phyloP scores from a whole-genome alignment of 64 coral and sea anemone species.

The Astreopora myriophthalma region DNA sequence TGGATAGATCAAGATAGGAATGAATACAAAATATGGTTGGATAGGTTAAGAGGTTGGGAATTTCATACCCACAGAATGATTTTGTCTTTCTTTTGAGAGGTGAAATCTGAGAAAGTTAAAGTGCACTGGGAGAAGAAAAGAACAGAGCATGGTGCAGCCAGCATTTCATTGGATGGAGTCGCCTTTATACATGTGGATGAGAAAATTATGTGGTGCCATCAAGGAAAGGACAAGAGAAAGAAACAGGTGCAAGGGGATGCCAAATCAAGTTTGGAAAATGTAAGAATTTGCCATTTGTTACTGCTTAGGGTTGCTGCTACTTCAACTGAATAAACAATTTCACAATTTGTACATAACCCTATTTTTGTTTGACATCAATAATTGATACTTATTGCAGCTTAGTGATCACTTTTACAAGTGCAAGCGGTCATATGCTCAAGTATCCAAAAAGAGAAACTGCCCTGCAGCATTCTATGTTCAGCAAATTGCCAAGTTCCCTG shows the following conservation, averaged over 20 bases:
- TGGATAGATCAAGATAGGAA: no score
- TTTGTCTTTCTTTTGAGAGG: no score
- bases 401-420: slow-evolving; percentile 11
- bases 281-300: no score
- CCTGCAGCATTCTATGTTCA: background rate
- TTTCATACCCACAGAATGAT: no score
- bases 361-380: no score
- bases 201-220: slow-evolving; percentile 49
- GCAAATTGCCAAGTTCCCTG: background rate
- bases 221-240: slow-evolving; percentile 39
- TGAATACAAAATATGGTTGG: no score
- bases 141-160: background rate
- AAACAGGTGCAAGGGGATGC: background rate
- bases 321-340: no score
- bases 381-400: background rate
- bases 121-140: background rate
- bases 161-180: background rate
- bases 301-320: no score
- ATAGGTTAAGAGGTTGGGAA: no score
- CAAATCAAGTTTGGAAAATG: no score
- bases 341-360: no score
- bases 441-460: slow-evolving; percentile 11
- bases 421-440: background rate
- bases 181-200: background rate
- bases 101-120: background rate